Percentiles rank a stretch among this genome's conserved stretches.
Conservation (phyloP, 2,113 vertebrate genomes). For the Formicarius rufipectus region DNA sequence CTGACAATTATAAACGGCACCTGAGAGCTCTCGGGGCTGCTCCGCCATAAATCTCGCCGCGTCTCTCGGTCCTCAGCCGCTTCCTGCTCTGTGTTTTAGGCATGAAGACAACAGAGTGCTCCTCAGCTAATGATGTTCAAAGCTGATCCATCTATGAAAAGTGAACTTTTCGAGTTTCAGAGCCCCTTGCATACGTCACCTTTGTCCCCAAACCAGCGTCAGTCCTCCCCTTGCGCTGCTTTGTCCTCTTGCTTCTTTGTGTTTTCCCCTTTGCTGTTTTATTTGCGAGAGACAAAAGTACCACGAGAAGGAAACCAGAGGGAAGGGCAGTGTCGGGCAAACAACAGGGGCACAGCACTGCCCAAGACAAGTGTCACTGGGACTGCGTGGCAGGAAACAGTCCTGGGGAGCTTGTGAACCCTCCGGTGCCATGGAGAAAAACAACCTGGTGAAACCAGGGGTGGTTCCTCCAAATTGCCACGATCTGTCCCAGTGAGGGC, state of each 20-base stretch:
- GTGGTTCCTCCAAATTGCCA: neutral
- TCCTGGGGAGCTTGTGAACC: neutral
- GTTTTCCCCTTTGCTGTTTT: neutral
- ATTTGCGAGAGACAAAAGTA: neutral
- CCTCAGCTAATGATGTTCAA: neutral
- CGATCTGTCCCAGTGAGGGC: neutral
- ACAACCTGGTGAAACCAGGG: neutral
- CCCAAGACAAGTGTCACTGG: conserved; percentile 26
- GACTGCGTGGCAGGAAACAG: conserved; percentile 20
- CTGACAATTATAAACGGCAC: neutral
- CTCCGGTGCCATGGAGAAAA: neutral
- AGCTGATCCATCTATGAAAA: neutral
- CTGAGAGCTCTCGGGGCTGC: neutral
- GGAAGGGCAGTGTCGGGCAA: neutral
- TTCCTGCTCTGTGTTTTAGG: neutral
- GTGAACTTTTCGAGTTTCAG: neutral
- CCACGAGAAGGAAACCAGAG: conserved; percentile 17
- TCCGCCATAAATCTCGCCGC: neutral
- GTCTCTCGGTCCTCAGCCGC: neutral
- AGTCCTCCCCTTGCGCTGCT: neutral
- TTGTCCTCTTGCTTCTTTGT: neutral
- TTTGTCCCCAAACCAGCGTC: neutral
- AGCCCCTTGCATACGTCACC: accelerated
- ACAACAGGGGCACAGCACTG: conserved; percentile 15
- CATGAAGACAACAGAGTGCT: neutral